A percentile compares a stretch with the other conserved stretches of the same genome.
Conservation (phyloP, 2,888 invertebrate species). For the Sminthurides aquaticus region DNA sequence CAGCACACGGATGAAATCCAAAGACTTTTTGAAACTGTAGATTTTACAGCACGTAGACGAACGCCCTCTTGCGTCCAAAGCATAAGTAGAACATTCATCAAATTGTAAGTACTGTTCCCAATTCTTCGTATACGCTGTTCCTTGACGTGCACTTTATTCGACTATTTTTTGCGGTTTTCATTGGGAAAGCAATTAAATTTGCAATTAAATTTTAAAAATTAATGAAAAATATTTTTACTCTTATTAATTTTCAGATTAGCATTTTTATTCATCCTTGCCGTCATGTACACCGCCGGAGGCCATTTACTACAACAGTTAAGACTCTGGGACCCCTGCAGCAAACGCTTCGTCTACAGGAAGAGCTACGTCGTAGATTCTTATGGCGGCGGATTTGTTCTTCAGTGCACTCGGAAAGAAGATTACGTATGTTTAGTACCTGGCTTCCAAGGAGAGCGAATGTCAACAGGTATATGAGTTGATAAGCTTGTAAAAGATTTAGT, state of each 20-base stretch:
- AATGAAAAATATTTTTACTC: no score
- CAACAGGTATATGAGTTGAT: background rate
- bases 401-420: background rate
- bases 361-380: background rate
- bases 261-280: background rate
- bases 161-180: no score
- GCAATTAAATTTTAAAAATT: no score
- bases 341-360: background rate
- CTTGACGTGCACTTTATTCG: no score
- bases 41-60: no score
- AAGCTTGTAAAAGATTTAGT: background rate
- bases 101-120: background rate
- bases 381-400: background rate
- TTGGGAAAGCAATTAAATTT: no score
- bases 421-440: constrained; percentile 4
- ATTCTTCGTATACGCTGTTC: no score
- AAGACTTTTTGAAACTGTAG: no score
- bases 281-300: background rate
- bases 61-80: no score
- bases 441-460: background rate
- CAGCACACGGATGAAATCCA: no score
- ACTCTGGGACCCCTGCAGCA: background rate
- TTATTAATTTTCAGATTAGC: background rate
- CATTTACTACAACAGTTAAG: background rate
- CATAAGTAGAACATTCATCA: background rate